Base-by-base conservation (phyloP, 2,888 invertebrate genomes). In the Lasioglossum leucozonium region DNA sequence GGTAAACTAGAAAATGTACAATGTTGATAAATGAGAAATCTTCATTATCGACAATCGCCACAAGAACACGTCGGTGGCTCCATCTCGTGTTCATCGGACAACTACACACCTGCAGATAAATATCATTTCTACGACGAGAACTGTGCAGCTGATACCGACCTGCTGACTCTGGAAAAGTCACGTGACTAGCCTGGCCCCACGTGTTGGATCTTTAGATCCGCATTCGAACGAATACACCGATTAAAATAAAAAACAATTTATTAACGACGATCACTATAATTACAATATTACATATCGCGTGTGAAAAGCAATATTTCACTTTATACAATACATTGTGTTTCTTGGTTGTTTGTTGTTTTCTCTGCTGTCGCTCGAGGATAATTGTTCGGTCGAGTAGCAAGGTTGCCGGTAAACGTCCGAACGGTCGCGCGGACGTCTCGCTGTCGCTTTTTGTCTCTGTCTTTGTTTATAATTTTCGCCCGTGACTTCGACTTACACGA, bases 181-280 rank as follows among this genome's bases (percentile, higher is more conserved):
- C 34, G 34, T 34, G 34, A 34, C 34, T 3, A 34, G 1, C 34
- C 2, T 34, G 3, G 34, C 34, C 34, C 34, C 2, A 3, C 3
- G 34, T 34, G 3, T 34, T 34, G 34, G 34, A 34, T 34, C 3
- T 34, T 2, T 34, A 34, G 34, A 34, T 34, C 34, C 34, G 34
- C 34, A 34, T 34, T 40, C 40, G 10, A 40, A 42, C 22, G 67
- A 44, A 10, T 69, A 67, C 16, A n/a, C 18, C 65, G 3, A n/a
- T 18, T 93, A 94, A 93, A 93, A 93, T 92, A 94, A 94, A 94
- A 94, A 94, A 94, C 94, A 93, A 94, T 94, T 94, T 93, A 94
- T 94, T 94, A 94, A 93, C 94, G 94, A 93, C 92, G 81, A 81
- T 69, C 55, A 47, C 73, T 81, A 93, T 94, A 93, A 93, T 93